Evolutionary conservation across 2,888 invertebrate genomes (phyloP), one percentile per base, ranked within the genome.

Genomic region (Liopterus haemorrhoidalis): DNA sequence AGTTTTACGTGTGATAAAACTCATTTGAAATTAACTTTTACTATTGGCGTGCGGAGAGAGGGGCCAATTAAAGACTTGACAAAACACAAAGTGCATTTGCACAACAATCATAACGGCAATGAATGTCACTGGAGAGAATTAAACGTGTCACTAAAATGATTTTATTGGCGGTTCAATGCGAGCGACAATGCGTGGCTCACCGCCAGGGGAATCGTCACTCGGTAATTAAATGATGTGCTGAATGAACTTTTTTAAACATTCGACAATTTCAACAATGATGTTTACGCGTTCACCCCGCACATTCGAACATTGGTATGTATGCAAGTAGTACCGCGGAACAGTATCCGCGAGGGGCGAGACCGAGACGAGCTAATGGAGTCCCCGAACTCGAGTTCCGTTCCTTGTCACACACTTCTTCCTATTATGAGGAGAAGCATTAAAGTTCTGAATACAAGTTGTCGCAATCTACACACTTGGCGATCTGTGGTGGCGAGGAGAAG

Each of bases 171-270:
- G 59, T 60, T 58, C 57, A 59, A 56, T 53, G 57, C 59, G 57
- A 60, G 57, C 59, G 59, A 59, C 57, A 59, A 61, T 61, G 49
- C 59, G n/a, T 54, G 54, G 54, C 53, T 49, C 50, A 56, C 57
- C 61, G 57, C 58, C 62, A 51, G 53, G 65, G 63, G 66, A 63
- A 63, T 60, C 63, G 65, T 66, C 65, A 65, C 63, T 61, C 62
- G 63, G 62, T 64, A 64, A 65, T 65, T 65, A 66, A 66, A 65
- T 62, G 62, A 63, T 55, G 57, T 56, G 61, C 61, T 59, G 61
- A 59, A 62, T 62, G 61, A 57, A 59, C 54, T 62, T 62, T 60
- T 63, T 61, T 55, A 59, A 61, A 58, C 54, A 49, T 48, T 30
- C 51, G 53, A 54, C 60, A 59, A 60, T 59, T 61, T n/a, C n/a